These are phyloP conservation scores for Lethrus apterus DNA, from an alignment of 1,140 invertebrate species.

Conservation along the genomic window DNA sequence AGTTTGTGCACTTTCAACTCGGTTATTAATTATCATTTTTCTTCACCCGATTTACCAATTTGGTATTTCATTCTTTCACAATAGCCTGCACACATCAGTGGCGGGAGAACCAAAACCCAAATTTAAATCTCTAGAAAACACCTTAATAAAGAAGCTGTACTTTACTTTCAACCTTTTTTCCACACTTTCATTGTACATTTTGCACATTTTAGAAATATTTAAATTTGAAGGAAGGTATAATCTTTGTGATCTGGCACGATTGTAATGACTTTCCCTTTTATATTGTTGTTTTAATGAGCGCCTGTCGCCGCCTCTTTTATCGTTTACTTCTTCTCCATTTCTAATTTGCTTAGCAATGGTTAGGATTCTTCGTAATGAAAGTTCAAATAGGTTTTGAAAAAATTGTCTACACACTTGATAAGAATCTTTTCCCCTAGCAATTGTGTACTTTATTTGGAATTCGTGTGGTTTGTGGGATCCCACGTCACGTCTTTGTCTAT, in stretches of 20 bases:
- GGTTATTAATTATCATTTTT: neutral
- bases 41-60: slow-evolving; percentile 1
- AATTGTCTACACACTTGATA: slow-evolving; percentile 3
- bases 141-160: slow-evolving; percentile 4
- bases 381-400: slow-evolving; percentile 1
- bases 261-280: slow-evolving; percentile 2
- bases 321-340: neutral
- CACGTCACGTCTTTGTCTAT: too few species aligned
- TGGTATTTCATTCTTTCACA: slow-evolving; percentile 6
- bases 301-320: neutral
- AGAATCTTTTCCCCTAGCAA: too few species aligned
- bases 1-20: slow-evolving; percentile 3
- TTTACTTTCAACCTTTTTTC: slow-evolving; percentile 1
- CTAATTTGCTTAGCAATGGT: neutral
- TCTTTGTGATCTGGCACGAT: slow-evolving; percentile 2
- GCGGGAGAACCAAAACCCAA: slow-evolving; percentile 6
- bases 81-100: slow-evolving; percentile 3
- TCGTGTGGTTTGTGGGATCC: too few species aligned
- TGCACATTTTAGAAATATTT: slow-evolving; percentile 4
- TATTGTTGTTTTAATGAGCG: neutral
- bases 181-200: slow-evolving; percentile 3
- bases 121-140: slow-evolving; percentile 2
- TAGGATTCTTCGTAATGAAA: neutral
- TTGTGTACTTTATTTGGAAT: too few species aligned
- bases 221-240: slow-evolving; percentile 1